These are phyloP conservation scores for Drosophila melanosoma DNA, from an alignment of 2,888 invertebrate species.

Conservation along the genomic window DNA sequence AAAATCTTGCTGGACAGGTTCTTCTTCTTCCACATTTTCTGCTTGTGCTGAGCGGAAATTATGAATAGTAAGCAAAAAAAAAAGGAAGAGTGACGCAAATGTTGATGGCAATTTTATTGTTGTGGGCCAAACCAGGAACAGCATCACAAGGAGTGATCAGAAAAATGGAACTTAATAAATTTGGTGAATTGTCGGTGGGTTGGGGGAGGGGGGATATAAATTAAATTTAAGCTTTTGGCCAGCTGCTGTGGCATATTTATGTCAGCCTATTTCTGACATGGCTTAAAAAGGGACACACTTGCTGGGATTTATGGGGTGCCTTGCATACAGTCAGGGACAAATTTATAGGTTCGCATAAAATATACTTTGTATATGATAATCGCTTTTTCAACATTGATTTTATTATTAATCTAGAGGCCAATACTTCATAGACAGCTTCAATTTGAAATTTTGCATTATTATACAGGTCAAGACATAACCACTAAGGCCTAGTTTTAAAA, in stretches of 20 bases:
- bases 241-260: conserved; percentile 2
- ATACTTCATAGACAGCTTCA: no score
- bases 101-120: conserved; percentile 74
- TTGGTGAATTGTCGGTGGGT: background rate
- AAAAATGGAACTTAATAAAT: conserved; percentile 17
- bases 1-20: conserved; percentile 20
- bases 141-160: background rate
- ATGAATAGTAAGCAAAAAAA: background rate
- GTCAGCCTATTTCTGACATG: conserved; percentile 1
- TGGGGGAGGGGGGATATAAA: background rate
- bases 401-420: no score
- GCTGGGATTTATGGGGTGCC: background rate
- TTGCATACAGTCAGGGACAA: background rate
- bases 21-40: background rate
- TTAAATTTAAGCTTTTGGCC: conserved; percentile 15
- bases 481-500: no score
- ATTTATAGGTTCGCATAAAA: background rate
- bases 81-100: background rate
- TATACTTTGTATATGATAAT: background rate
- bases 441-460: background rate
- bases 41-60: background rate
- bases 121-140: conserved; percentile 1
- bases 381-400: background rate
- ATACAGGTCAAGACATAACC: background rate
- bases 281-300: background rate